phyloP scores from a whole-genome alignment of 2,797 vertebrate genomes.

The Gymnothorax javanicus region DNA sequence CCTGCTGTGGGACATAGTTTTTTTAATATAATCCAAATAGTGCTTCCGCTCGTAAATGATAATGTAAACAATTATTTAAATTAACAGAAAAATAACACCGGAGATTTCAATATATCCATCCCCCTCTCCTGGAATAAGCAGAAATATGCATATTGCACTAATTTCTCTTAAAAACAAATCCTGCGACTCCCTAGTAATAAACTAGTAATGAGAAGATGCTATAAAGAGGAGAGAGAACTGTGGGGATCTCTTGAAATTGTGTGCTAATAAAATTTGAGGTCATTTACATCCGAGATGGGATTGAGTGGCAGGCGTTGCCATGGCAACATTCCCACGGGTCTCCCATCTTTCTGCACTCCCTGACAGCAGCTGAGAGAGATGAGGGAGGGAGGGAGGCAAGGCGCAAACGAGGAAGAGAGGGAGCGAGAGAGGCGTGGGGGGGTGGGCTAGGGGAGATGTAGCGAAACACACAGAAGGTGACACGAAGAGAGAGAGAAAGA shows the following conservation, averaged over 20 bases:
- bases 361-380: conserved; percentile 57
- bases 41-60: not conserved
- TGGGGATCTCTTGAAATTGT: conserved; percentile 59
- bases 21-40: not conserved
- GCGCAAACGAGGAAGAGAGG: conserved; percentile 6
- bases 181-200: conserved; percentile 47
- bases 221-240: conserved; percentile 48
- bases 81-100: conserved; percentile 2
- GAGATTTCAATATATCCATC: not conserved
- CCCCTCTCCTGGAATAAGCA: conserved; percentile 21
- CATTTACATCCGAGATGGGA: conserved; percentile 67
- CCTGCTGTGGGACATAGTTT: not conserved
- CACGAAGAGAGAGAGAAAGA: conserved; percentile 32
- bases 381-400: conserved; percentile 22
- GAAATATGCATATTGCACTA: conserved; percentile 48
- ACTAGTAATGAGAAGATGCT: conserved; percentile 49
- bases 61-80: not conserved
- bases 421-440: conserved; percentile 39
- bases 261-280: conserved; percentile 66
- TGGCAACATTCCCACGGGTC: conserved; percentile 64
- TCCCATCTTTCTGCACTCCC: conserved; percentile 52
- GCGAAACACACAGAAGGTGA: conserved; percentile 38
- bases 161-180: conserved; percentile 49
- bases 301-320: conserved; percentile 66
- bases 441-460: conserved; percentile 20